Conservation (phyloP, 2,888 invertebrate genomes). For the Incurvaria masculella region DNA sequence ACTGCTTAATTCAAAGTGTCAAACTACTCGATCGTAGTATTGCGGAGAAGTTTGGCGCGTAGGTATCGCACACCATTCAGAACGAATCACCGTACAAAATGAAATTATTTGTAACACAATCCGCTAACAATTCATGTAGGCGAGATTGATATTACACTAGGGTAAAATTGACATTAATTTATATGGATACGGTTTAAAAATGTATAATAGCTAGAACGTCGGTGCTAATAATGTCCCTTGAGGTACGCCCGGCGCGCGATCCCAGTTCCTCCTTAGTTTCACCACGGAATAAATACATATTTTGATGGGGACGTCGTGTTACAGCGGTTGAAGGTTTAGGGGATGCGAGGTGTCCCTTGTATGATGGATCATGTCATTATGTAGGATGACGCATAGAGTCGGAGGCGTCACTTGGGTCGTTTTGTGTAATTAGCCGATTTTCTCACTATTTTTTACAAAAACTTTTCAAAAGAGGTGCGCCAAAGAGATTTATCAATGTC, state of each 20-base stretch:
- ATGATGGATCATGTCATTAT: constrained; percentile 38
- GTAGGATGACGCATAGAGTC: constrained; percentile 19
- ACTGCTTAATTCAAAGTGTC: no score
- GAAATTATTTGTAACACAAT: constrained; percentile 57
- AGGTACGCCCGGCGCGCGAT: constrained; percentile 23
- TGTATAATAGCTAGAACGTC: constrained; percentile 49
- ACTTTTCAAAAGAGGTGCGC: no score
- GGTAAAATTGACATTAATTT: constrained; percentile 56
- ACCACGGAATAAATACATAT: constrained; percentile 24
- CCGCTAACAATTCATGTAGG: constrained; percentile 48
- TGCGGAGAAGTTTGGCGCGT: constrained; percentile 19
- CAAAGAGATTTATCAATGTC: no score
- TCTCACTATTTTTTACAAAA: not conserved
- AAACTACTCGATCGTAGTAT: constrained; percentile 11
- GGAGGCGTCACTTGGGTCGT: not conserved
- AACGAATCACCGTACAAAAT: constrained; percentile 56
- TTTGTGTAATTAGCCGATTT: not conserved
- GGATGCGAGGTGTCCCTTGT: constrained; percentile 4
- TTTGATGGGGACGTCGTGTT: constrained; percentile 8
- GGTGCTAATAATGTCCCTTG: constrained; percentile 47
- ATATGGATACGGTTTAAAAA: constrained; percentile 58
- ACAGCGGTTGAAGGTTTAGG: constrained; percentile 2
- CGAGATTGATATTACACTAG: constrained; percentile 52
- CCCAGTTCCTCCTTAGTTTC: constrained; percentile 27
- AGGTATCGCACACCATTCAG: constrained; percentile 43